Evolutionary conservation across 2,888 invertebrate genomes (phyloP), one percentile per base, ranked within the genome.

Genomic region (Agonum fuliginosum): DNA sequence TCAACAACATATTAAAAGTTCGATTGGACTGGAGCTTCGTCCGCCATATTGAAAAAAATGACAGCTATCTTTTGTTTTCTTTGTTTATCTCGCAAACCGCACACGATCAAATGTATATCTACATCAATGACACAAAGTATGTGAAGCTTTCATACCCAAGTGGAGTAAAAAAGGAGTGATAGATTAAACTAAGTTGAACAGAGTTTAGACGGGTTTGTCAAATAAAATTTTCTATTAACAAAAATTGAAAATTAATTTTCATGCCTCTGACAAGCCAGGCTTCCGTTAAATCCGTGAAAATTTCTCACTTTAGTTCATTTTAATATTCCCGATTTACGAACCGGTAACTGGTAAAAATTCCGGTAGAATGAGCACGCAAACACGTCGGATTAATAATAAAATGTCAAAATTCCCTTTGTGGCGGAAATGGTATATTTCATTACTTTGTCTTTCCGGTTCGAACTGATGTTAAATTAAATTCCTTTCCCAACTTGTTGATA

Each of bases 381-480:
- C 70, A 70, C 46, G 46, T 46, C 22, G 48, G 34, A 67, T 67
- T 75, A 65, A 75, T 65, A 58, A 65, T 67, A 75, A 67, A 75
- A 75, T 67, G 75, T 75, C 65, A 75, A 75, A 75, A 75, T 75
- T 75, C 76, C 43, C 70, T 58, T 69, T 70, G 58, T 54, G 54
- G 34, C 34, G 24, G 37, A 70, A 69, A 54, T 70, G 77, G 77
- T 58, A 77, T 77, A 77, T 77, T 77, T 77, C 70, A 77, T 70
- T 77, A 77, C 77, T 69, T 70, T 70, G 58, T 70, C 77, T 77
- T 65, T 76, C 67, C 48, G 67, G 67, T 67, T 70, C 69, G 77
- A 77, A 77, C 70, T 43, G 43, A 70, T 70, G 70, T 70, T 77
- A 70, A 77, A 70, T 70, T 69, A 77, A 77, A 70, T 77, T 77